Base-by-base conservation (phyloP, 2,113 vertebrate species). In the Phoxinus phoxinus region DNA sequence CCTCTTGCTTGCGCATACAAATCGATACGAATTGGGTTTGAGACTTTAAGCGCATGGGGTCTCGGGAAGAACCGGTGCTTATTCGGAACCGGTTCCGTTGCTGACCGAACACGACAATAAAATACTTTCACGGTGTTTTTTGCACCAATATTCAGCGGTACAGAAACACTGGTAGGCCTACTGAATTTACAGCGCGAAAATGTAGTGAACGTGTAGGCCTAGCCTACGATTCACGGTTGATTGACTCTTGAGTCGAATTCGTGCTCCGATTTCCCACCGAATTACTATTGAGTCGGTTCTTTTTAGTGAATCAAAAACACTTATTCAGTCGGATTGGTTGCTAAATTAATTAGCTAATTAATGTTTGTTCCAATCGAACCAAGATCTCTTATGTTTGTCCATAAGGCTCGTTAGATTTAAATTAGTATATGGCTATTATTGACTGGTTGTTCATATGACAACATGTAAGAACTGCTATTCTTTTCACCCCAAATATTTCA, bases 1-100 rank as follows among this genome's bases (percentile, higher is more conserved):
- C 48, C 19, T 37, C 17, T 19, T 56, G 48, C 74, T 35, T 23
- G 30, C 19, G 19, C 53, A 25, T 23, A 67, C 25, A 82, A 69
- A 82, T 82, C 80, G 19, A 82, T 82, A 44, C 19, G 19, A n/a
- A 30, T 15, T 69, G 80, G 61, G 46, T 53, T 53, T n/a, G 46
- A 51, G 80, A 53, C 30, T 32, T 80, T 41, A 0, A 53, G 12
- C 44, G 19, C 2, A 30, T n/a, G 30, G 41, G 25, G 27, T 67
- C 6, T 17, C 13, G 19, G 53, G 37, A 23, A 73, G 37, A 73
- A 44, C 37, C 19, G 21, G 9, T 25, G 58, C n/a, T 12, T 72
- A 44, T 72, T 72, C 21, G 35, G 35, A 44, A 44, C 37, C 10
- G 37, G 37, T 2, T 73, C 23, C 11, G 11, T 73, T 25, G 21